phyloP scores from a whole-genome alignment of 2,797 vertebrate genomes.

The Carapus acus region DNA sequence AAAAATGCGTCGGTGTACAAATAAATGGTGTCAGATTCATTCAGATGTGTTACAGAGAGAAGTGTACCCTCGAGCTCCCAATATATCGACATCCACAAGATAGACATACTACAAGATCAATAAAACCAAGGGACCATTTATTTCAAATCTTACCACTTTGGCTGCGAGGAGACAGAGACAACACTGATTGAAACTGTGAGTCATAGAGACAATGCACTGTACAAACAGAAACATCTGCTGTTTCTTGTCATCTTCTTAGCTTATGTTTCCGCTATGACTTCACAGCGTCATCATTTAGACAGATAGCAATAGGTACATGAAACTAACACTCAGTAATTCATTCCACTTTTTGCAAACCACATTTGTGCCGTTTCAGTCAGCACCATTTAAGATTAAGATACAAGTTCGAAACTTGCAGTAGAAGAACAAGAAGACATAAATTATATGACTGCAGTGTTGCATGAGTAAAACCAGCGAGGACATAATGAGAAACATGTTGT shows the following conservation, averaged over 20 bases:
- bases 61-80: too few relatives aligned
- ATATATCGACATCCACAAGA: too few relatives aligned
- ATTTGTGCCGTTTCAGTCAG: constrained; percentile 21
- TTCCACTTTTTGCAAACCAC: neutral
- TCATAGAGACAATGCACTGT: constrained; percentile 16
- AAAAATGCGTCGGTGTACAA: constrained; percentile 15
- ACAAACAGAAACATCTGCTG: constrained; percentile 1
- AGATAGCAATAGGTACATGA: neutral
- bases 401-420: constrained; percentile 16
- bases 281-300: neutral
- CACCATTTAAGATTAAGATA: constrained; percentile 12
- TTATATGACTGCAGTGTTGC: constrained; percentile 7
- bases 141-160: too few relatives aligned
- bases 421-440: constrained; percentile 23
- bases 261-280: neutral
- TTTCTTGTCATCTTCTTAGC: neutral
- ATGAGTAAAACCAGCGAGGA: constrained; percentile 9
- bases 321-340: constrained; percentile 1
- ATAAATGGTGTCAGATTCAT: constrained; percentile 12
- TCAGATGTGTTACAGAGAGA: too few relatives aligned
- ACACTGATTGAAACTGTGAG: too few relatives aligned
- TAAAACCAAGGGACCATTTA: too few relatives aligned
- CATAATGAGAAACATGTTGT: constrained; percentile 21
- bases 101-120: too few relatives aligned
- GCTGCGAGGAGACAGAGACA: too few relatives aligned